Base-by-base conservation (phyloP, 2,797 vertebrate species). In the Geotria australis region DNA sequence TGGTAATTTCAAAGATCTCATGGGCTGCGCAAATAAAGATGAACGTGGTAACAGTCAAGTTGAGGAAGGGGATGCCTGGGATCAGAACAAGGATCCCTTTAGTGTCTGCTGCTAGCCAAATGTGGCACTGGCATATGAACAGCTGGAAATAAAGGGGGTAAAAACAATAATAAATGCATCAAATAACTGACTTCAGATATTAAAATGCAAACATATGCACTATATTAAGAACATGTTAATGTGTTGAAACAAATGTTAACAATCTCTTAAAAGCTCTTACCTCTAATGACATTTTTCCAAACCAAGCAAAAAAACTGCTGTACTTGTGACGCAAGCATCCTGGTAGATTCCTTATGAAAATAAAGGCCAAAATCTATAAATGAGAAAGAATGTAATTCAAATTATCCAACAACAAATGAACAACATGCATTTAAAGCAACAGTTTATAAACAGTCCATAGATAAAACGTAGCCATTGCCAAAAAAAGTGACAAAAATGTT, bases 291-390 rank as follows among this genome's bases (percentile, higher is more conserved):
- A 98, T 95, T 74, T 76, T 95, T 65, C 91, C 91, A 60, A 98
- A 98, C 91, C 91, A 98, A 10, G 91, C 81, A 58, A 98, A 98
- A 72, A 98, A 98, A 0, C 91, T 91, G 70, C 91, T 98, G 10
- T 96, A 98, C 56, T 94, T 64, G 47, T 86, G 95, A 63, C 91
- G 82, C 46, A 73, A 74, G 8, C 85, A 93, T 51, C 89, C 85
- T 12, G 86, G 86, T 73, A 95, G 83, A 73, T 98, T 98, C 69
- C 91, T 77, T 70, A 98, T 95, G 45, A 98, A 77, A 64, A 96
- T 70, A 68, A 98, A 98, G 57, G 85, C 81, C 72, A 95, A 69
- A 69, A 98, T 98, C 91, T 98, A 66, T 11, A 53, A 3, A 62
- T 57, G 62, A 46, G 57, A 57, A 47, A 47, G 46, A 58, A 9